Percentiles rank a stretch among this genome's conserved stretches.
Evolutionary conservation across 2,113 vertebrate genomes (phyloP).

Genomic region (Tragulus kanchil): DNA sequence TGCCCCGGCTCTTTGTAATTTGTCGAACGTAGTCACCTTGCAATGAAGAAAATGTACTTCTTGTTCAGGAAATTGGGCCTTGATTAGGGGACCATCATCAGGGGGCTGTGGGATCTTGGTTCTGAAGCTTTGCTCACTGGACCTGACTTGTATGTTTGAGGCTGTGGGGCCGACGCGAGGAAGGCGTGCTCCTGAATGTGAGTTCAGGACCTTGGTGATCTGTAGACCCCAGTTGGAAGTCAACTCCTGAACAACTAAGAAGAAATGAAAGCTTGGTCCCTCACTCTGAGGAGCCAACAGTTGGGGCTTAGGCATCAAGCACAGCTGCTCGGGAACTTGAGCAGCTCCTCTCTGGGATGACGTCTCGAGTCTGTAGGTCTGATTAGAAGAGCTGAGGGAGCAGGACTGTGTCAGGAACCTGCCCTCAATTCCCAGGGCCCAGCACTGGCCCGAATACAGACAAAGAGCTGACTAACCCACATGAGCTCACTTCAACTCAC

Average conservation of each 20-base stretch:
- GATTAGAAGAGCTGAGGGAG: background rate
- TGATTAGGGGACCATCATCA: background rate
- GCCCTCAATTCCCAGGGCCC: fast-evolving
- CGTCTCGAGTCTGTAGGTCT: background rate
- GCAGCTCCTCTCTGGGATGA: background rate
- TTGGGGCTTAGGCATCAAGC: background rate
- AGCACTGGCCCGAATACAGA: background rate
- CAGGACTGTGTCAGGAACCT: background rate
- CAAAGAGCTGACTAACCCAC: background rate
- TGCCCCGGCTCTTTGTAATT: constrained; percentile 65
- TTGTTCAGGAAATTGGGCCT: constrained; percentile 37
- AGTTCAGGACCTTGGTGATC: background rate
- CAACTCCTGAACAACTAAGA: constrained; percentile 16
- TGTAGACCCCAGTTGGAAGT: background rate
- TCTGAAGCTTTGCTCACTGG: background rate
- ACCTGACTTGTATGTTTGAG: background rate
- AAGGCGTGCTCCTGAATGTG: background rate
- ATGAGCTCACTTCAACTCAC: background rate
- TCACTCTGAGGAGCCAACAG: background rate
- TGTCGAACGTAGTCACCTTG: constrained; percentile 75
- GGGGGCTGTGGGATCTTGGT: background rate
- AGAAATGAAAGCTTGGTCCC: background rate
- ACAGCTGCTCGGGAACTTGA: background rate
- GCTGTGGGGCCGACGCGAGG: no score
- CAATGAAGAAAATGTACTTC: constrained; percentile 64